Evolutionary conservation across 2,888 invertebrate genomes (phyloP).

Genomic region (Osedax fenrisi): DNA sequence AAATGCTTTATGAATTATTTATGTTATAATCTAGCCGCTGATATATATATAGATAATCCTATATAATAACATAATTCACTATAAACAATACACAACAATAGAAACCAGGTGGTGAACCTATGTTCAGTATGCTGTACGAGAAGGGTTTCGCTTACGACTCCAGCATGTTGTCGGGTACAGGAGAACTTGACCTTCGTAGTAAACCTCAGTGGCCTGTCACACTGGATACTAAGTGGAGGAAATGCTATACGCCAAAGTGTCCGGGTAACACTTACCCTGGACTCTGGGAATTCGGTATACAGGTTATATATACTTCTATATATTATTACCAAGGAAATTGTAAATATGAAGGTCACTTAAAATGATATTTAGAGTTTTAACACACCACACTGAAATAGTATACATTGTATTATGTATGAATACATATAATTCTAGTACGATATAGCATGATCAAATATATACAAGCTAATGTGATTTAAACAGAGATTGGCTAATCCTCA

Average conservation of each 20-base stretch:
- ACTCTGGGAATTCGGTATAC: conserved; percentile 4
- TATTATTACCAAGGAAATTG: no score
- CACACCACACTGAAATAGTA: no score
- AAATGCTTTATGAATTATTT: no score
- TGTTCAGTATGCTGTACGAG: conserved; percentile 10
- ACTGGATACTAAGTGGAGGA: not conserved
- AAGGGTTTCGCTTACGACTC: conserved; percentile 11
- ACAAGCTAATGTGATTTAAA: not conserved
- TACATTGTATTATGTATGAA: no score
- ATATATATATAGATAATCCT: no score
- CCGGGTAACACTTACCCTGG: conserved; percentile 2
- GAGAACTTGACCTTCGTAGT: not conserved
- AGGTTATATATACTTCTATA: not conserved
- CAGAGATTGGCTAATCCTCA: not conserved
- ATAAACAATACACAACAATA: not conserved
- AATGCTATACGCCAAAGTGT: conserved; percentile 9
- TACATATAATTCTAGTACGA: no score
- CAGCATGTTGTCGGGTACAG: not conserved
- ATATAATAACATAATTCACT: no score
- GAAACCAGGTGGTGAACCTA: conserved; percentile 6
- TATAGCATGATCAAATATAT: no score
- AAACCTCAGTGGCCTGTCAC: conserved; percentile 5
- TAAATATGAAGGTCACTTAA: no score
- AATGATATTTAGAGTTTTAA: no score
- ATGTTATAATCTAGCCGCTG: no score